Base-by-base conservation (phyloP, 2,888 invertebrate species). In the Aricia artaxerxes region DNA sequence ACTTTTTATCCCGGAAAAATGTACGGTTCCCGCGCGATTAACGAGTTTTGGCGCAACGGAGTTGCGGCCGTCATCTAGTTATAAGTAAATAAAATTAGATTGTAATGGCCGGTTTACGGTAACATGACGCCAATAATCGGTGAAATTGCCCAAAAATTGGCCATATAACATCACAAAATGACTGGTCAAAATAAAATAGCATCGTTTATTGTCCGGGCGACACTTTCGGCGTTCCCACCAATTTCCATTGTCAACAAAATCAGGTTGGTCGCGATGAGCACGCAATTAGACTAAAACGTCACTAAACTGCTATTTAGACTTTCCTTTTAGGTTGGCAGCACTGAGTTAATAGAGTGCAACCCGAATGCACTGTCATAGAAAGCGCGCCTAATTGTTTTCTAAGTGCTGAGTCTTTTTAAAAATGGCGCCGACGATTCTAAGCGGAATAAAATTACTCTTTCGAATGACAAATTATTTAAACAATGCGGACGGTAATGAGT, bases 281-380 rank as follows among this genome's bases (percentile, higher is more conserved):
- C 83, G 88, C 90, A 93, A 93, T 94, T 91, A 92, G 91, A 92
- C 89, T 92, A 91, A 92, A 92, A 91, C 90, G 90, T 84, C 86
- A 85, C 88, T 90, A 90, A 92, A 90, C 88, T 88, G 91, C 90
- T 35, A 53, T 31, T 73, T 13, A 49, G 75, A 76, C 76, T 76
- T 76, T 76, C 76, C 53, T 76, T 76, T 76, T 76, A 76, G 75
- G 75, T 75, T 75, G 53, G 53, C 49, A 75, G 31, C 75, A 31
- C 75, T 86, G 86, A 90, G 89, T 92, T 90, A 93, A 92, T 91
- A 92, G 93, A 92, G 88, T 93, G 91, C 92, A 90, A 92, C 84
- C 81, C 80, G 82, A 80, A 79, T 86, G 85, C 80, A 84, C 79
- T 35, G 53, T 78, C 80, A 81, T 81, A 81, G 84, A 85, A 83